Evolutionary conservation across 2,888 invertebrate genomes (phyloP).

Genomic region (Xestia sexstrigata): DNA sequence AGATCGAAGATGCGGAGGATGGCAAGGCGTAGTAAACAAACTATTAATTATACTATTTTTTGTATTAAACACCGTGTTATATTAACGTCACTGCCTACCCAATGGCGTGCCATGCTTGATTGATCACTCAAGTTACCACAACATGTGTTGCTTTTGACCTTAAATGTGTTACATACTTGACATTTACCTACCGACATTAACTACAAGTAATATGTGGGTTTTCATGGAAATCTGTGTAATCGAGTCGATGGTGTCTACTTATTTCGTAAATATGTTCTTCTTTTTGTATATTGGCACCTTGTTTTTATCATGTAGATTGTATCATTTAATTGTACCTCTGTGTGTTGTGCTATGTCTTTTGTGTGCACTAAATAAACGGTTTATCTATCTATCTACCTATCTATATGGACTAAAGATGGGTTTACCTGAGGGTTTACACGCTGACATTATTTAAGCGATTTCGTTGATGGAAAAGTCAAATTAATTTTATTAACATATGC

Average conservation of each 20-base stretch:
- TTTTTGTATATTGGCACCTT: too few relatives aligned
- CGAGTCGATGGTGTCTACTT: too few relatives aligned
- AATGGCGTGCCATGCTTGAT: slow-evolving; percentile 23
- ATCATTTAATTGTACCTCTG: too few relatives aligned
- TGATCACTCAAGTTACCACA: slow-evolving; percentile 22
- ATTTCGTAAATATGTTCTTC: too few relatives aligned
- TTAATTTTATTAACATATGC: background rate
- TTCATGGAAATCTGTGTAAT: slow-evolving; percentile 11
- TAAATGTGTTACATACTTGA: slow-evolving; percentile 26
- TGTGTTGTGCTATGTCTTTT: too few relatives aligned
- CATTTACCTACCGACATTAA: slow-evolving; percentile 24
- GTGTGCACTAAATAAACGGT: too few relatives aligned
- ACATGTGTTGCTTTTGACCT: slow-evolving; percentile 45
- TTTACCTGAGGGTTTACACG: background rate
- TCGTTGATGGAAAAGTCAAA: background rate
- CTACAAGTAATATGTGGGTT: slow-evolving; percentile 8
- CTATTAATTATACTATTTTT: slow-evolving; percentile 1
- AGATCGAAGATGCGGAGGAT: background rate
- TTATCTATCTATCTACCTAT: too few relatives aligned
- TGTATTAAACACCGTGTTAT: background rate
- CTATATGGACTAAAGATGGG: background rate
- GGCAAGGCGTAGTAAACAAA: background rate
- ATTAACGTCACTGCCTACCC: slow-evolving; percentile 24
- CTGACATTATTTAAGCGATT: background rate
- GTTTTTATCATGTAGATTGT: too few relatives aligned